Base-by-base conservation (phyloP, 2,797 vertebrate genomes). In the Cyclopterus lumpus region DNA sequence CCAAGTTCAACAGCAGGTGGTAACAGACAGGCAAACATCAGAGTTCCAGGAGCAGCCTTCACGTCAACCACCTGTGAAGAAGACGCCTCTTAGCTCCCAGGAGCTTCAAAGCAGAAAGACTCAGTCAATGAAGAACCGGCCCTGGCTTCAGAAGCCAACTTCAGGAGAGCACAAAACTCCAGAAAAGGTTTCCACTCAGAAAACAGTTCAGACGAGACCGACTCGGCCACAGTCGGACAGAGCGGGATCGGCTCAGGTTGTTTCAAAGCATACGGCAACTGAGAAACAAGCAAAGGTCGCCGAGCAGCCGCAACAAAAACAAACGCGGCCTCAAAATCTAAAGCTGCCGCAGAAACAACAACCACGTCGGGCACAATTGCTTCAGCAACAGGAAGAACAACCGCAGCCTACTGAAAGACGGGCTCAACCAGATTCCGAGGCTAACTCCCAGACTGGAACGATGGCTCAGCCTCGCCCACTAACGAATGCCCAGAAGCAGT, bases 71-170 rank as follows among this genome's bases (percentile, higher is more conserved):
- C 3, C 79, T 60, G 38, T 36, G n/a, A 86, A 81, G 66, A 92
- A 90, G 72, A 34, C 57, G 1, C 34, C 49, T 34, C 44, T 83
- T 16, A 87, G 63, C 51, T 62, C 84, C 1, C 69, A 86, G 30
- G 85, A 94, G 32, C 79, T 93, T 38, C 89, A 92, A 62, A 84
- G 57, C 46, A 89, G 87, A 69, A 96, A 94, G 51, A 87, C 91
- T 15, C 86, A 87, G 49, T 91, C 87, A 12, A 61, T 75, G 58
- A 92, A 88, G 72, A 94, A 93, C 65, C 91, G 95, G 5, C 95
- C 95, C 10, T 96, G 95, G 95, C 89, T 95, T 55, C 91, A 94
- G 67, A 92, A 91, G 80, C 78, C 86, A 32, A 28, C 36, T 2
- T 18, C 71, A 60, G 75, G 18, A 49, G 78, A 88, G 34, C 74